phyloP scores from a whole-genome alignment of 2,888 invertebrate genomes.

The Cyrtodaria siliqua region DNA sequence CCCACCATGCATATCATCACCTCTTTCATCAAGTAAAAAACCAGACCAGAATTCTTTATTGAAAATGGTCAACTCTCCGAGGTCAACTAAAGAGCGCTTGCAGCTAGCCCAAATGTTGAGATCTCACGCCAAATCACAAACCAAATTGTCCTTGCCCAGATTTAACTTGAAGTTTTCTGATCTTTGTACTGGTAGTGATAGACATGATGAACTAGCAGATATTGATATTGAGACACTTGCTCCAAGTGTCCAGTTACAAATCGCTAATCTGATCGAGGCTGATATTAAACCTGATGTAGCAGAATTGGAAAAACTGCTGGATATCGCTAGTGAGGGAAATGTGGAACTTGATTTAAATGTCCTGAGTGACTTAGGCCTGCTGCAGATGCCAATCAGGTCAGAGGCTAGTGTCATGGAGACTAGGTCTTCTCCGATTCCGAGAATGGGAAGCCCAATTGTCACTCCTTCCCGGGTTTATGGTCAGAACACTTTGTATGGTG shows the following conservation, averaged over 20 bases:
- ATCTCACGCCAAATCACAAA: constrained; percentile 67
- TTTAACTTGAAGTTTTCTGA: constrained; percentile 72
- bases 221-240: constrained; percentile 73
- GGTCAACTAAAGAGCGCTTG: constrained; percentile 75
- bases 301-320: constrained; percentile 59
- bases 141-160: constrained; percentile 67
- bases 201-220: constrained; percentile 60
- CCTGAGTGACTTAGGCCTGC: constrained; percentile 40
- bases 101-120: constrained; percentile 75
- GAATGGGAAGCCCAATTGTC: constrained; percentile 11
- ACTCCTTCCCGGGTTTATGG: constrained; percentile 8
- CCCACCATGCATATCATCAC: not conserved
- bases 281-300: constrained; percentile 70
- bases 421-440: constrained; percentile 9
- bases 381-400: not conserved
- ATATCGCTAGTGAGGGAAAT: constrained; percentile 47
- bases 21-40: constrained; percentile 11
- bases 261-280: constrained; percentile 76
- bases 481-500: not conserved
- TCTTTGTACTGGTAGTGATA: constrained; percentile 50
- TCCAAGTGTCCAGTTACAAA: constrained; percentile 72
- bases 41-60: constrained; percentile 58
- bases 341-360: constrained; percentile 47
- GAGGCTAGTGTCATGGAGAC: not conserved
- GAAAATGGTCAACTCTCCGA: constrained; percentile 80